A percentile compares a stretch with the other conserved stretches of the same genome.
phyloP scores from a whole-genome alignment of 2,113 vertebrate species.

The Phaetusa simplex region DNA sequence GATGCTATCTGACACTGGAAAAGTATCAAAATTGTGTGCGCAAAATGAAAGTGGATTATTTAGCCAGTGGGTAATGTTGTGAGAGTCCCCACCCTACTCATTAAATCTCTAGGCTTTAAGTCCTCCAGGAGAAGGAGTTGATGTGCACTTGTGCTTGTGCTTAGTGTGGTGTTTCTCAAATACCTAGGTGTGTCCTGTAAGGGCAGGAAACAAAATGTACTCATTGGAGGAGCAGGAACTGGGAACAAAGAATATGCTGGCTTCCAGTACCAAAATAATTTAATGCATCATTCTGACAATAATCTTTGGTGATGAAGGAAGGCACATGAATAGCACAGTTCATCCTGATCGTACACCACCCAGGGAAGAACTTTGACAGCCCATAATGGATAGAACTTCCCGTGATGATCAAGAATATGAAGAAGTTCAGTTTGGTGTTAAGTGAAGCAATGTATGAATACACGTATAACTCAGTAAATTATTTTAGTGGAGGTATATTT shows the following conservation, averaged over 20 bases:
- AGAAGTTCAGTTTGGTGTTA: background rate
- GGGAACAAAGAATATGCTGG: background rate
- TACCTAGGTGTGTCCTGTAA: background rate
- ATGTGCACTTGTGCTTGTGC: background rate
- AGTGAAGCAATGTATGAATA: background rate
- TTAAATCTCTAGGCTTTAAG: background rate
- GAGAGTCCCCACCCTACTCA: background rate
- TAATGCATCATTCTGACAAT: background rate
- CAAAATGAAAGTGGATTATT: conserved; percentile 7
- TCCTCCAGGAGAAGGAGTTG: background rate
- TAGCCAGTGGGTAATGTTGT: background rate
- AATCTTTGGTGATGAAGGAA: background rate
- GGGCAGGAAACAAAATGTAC: background rate
- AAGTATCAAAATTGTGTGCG: background rate
- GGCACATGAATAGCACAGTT: background rate
- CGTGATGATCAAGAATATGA: background rate
- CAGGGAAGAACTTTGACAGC: background rate
- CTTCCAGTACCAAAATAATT: background rate
- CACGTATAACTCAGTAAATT: background rate
- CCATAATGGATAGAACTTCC: background rate
- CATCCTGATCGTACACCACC: background rate
- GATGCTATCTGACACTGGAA: conserved; percentile 35
- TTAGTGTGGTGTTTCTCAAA: background rate
- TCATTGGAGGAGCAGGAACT: background rate
- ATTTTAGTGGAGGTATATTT: background rate